Evolutionary conservation across 2,888 invertebrate genomes (phyloP).

Genomic region (Drosophila maculinotata): DNA sequence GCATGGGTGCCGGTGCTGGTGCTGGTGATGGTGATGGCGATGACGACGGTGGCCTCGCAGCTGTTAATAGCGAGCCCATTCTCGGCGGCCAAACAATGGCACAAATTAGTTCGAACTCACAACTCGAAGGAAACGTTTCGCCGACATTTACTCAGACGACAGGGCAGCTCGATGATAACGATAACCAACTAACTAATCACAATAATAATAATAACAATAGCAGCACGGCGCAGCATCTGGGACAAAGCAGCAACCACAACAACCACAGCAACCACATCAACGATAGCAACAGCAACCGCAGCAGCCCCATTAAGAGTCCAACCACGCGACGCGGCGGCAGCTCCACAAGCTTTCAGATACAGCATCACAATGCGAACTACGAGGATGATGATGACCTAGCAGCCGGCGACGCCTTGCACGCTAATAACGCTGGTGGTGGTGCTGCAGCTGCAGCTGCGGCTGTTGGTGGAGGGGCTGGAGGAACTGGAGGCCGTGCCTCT

Average conservation of each 20-base stretch:
- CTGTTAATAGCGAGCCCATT: conserved; percentile 73
- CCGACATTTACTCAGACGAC: conserved; percentile 67
- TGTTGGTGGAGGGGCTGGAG: conserved; percentile 45
- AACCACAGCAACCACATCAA: neutral
- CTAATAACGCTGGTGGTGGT: conserved; percentile 39
- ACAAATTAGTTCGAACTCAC: conserved; percentile 83
- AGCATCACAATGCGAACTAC: conserved; percentile 47
- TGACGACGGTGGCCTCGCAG: conserved; percentile 58
- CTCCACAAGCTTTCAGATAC: conserved; percentile 64
- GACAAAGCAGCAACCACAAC: conserved; percentile 32
- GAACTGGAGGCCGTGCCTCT: conserved; percentile 16
- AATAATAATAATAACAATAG: conserved; percentile 33
- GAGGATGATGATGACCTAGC: conserved; percentile 76
- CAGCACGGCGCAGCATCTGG: conserved; percentile 37
- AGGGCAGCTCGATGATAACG: conserved; percentile 74
- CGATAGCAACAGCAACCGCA: conserved; percentile 62
- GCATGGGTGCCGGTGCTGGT: conserved; percentile 47
- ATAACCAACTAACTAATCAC: conserved; percentile 69
- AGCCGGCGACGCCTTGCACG: conserved; percentile 57
- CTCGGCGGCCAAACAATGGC: conserved; percentile 82
- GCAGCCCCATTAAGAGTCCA: conserved; percentile 76
- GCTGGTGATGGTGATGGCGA: conserved; percentile 37
- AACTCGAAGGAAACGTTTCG: conserved; percentile 82
- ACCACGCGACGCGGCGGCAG: conserved; percentile 39
- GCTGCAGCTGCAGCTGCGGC: conserved; percentile 39